These are phyloP conservation scores for Zootoca vivipara DNA, from an alignment of 2,113 vertebrate genomes.

Conservation along the genomic window DNA sequence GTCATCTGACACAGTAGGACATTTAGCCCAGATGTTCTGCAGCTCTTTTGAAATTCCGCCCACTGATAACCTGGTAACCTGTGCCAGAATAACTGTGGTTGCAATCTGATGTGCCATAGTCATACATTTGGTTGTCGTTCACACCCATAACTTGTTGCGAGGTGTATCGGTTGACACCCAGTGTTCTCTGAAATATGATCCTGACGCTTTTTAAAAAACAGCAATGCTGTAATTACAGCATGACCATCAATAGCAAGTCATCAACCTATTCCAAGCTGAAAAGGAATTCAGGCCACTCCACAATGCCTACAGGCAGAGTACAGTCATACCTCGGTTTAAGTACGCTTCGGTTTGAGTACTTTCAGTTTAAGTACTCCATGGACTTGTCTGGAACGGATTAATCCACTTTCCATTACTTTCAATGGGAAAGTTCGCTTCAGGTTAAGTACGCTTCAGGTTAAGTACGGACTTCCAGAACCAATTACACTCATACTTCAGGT, in stretches of 20 bases:
- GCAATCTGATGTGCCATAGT: background rate
- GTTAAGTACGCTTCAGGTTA: no score
- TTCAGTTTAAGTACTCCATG: no score
- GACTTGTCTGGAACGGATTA: no score
- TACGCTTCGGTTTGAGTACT: no score
- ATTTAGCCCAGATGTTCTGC: background rate
- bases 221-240: background rate
- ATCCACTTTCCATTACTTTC: no score
- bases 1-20: background rate
- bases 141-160: background rate
- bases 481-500: no score
- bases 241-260: background rate
- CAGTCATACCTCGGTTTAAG: no score
- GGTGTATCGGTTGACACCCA: background rate
- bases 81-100: background rate
- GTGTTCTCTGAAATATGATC: background rate
- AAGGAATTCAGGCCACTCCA: background rate
- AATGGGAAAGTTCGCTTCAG: no score
- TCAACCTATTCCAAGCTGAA: no score
- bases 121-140: background rate
- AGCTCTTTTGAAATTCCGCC: background rate
- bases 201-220: background rate
- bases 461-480: no score
- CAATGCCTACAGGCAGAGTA: background rate
- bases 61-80: background rate